Base-by-base conservation (phyloP, 2,113 vertebrate genomes). In the Myotis brandtii region DNA sequence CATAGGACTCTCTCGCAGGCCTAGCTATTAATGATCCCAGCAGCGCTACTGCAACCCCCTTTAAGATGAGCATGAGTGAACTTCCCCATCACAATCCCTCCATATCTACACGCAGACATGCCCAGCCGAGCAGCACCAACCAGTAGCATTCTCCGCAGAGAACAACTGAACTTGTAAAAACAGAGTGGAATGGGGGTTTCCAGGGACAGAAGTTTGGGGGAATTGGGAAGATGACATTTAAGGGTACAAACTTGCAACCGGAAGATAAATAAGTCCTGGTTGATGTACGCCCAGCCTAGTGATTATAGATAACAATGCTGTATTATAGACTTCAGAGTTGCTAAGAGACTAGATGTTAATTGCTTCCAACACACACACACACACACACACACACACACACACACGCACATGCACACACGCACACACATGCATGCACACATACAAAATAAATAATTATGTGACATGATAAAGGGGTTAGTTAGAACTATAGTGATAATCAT, bases 51-150 rank as follows among this genome's bases (percentile, higher is more conserved):
- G 18, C 16, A 43, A 11, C 9, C 23, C 5, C 40, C 64, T 56
- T 54, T n/a, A 64, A 43, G 13, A 34, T 5, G 37, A 81, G 80
- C 18, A 21, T 30, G n/a, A 66, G 80, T 69, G 80, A 80, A 52
- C 16, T 11, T 16, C 48, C 25, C 43, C 50, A 27, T n/a, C 1
- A 11, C n/a, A 43, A 48, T 3, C 64, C 81, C 3, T 34, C 23
- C 1, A 2, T 40, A 6, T 34, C 62, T 16, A 40, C 32, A 10
- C 23, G 2, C 30, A 86, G 59, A 21, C 14, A 0, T 0, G 10
- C 9, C 62, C 72, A 23, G n/a, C 25, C 25, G 13, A 52, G 67
- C 10, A 0, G 7, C 4, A 17, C 2, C 54, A 5, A 46, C 92
- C 59, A 52, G 56, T 25, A 85, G 20, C 13, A 23, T 21, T 37